Evolutionary conservation across 2,888 invertebrate species (phyloP), one percentile per base, ranked within the genome.

Genomic region (Ischnura elegans): DNA sequence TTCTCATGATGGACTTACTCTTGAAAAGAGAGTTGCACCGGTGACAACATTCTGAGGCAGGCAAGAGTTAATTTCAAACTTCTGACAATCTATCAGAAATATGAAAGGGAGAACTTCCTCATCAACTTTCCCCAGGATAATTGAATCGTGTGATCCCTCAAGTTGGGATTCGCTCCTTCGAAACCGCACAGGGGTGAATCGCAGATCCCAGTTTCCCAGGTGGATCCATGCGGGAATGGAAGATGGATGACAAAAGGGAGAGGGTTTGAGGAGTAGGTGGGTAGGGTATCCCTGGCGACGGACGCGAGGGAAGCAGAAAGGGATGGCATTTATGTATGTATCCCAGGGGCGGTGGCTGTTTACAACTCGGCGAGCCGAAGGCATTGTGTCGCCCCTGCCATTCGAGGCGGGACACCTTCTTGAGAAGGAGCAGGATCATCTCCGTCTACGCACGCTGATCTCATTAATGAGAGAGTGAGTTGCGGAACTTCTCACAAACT

Each of bases 371-470:
- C 76, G 76, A n/a, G 36, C 13, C 51, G 86, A 86, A 36, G 87
- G 55, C 87, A 66, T 90, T 90, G 90, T 66, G 25, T 55, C 55
- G 5, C 55, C n/a, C 61, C 10, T 90, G 61, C 66, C 90, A 45
- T 90, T 66, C 36, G 36, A 36, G 36, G 90, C 42, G 51, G 29
- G 76, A 61, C 90, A 42, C 42, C 25, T 55, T n/a, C n/a, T 45
- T 87, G 86, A n/a, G n/a, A 2, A n/a, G n/a, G n/a, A n/a, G n/a
- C n/a, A n/a, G 61, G 66, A 76, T 76, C 76, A 36, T 76, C 76
- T 76, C 76, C 36, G 36, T 25, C 25, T 6, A 51, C 51, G 8
- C 36, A 36, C 36, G 13, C 36, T 76, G 76, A 76, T 76, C 76
- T 76, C 76, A 76, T 76, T 76, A 76, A 0, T 8, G 76, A 76